Evolutionary conservation across 2,888 invertebrate species (phyloP), one percentile per base, ranked within the genome.

Genomic region (Oxyteleia sp.): DNA sequence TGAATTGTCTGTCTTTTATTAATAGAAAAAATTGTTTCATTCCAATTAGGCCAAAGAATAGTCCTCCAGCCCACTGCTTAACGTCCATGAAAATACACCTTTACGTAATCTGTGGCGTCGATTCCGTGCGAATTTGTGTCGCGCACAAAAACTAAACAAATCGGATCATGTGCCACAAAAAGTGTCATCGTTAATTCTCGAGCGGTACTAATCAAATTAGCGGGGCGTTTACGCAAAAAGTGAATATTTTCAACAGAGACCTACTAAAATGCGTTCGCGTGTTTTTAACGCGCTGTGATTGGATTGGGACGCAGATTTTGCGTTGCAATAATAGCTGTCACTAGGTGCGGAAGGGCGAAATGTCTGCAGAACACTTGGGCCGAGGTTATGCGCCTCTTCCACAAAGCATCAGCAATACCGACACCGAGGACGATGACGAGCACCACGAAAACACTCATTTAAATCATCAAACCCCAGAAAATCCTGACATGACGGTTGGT

Each of bases 341-440:
- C 15, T 45, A 51, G 15, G 29, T 45, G 32, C 10, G 10, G 47
- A 66, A n/a, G 13, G 4, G 51, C 10, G 69, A 55, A 69, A 92
- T 93, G 92, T 88, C 91, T 57, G 76, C 72, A 15, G 93, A 93
- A 68, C 88, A 90, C 85, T 81, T 89, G 51, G 90, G 90, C 13
- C 91, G 91, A 85, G 92, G 93, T 89, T 97, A 97, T 92, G 95
- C 96, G 88, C 97, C 97, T 72, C 93, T 97, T 89, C 96, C 96
- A 84, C 97, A 97, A 94, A 95, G 96, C 85, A 94, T 97, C 87
- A 95, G 96, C 71, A 97, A 97, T 93, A 96, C 96, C 0, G 96
- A 97, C 88, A 96, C 96, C 0, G 97, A 97, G 89, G 96, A 96
- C 89, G 97, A 97, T 88, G 94, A 93, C 8, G 92, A 92, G 29